phyloP scores from a whole-genome alignment of 2,113 vertebrate species.

The Crocuta crocuta region DNA sequence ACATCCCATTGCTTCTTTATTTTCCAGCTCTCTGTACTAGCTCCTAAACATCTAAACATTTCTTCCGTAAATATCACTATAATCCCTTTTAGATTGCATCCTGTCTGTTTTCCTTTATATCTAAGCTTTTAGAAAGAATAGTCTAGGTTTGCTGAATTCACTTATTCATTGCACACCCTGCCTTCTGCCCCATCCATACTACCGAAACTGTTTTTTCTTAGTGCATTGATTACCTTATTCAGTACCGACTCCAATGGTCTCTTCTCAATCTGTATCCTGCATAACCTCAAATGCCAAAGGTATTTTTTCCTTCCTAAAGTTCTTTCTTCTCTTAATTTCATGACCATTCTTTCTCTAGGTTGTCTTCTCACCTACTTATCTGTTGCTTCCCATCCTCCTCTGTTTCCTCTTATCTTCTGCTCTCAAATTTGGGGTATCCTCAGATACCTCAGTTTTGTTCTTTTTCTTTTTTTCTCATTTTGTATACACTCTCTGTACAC shows the following conservation, averaged over 20 bases:
- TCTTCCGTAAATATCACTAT: conserved; percentile 6
- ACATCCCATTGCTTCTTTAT: neutral
- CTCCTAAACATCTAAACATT: conserved; percentile 33
- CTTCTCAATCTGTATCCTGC: neutral
- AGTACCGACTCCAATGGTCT: neutral
- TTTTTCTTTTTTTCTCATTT: conserved; percentile 34
- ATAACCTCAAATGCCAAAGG: neutral
- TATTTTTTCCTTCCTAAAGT: neutral
- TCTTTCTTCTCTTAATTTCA: neutral
- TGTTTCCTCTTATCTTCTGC: conserved; percentile 5
- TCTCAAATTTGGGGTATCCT: neutral
- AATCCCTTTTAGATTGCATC: conserved; percentile 6
- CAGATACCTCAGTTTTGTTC: neutral
- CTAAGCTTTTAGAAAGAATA: conserved; percentile 24
- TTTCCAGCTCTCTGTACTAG: neutral
- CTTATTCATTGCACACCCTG: neutral
- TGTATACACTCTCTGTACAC: neutral
- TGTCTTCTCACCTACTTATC: neutral
- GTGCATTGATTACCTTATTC: neutral
- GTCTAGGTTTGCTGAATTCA: conserved; percentile 16
- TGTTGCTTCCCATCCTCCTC: conserved; percentile 28
- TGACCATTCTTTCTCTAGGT: neutral
- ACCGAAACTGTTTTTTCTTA: neutral
- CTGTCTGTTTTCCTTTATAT: conserved; percentile 28
- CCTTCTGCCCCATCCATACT: neutral